These are phyloP conservation scores for Aricia artaxerxes DNA, from an alignment of 2,888 invertebrate genomes.

Conservation along the genomic window DNA sequence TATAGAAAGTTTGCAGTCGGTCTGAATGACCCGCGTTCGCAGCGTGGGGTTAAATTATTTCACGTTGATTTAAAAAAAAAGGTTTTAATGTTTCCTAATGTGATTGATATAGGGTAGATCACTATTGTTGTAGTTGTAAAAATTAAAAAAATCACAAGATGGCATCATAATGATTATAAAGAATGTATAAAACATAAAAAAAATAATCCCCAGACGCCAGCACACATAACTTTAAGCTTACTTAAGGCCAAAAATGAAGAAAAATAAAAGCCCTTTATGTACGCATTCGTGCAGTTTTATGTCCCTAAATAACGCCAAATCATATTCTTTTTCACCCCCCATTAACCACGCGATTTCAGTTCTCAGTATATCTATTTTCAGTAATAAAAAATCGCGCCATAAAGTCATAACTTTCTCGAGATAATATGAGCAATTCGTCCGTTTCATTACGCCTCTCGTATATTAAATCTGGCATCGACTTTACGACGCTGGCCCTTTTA, in stretches of 20 bases:
- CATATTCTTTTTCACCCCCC: conserved; percentile 1
- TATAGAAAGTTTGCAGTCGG: conserved; percentile 61
- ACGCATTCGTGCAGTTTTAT: not conserved
- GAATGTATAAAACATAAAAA: not conserved
- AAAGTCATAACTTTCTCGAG: conserved; percentile 30
- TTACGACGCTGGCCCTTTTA: conserved; percentile 65
- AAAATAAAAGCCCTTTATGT: not conserved
- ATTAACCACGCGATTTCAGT: conserved; percentile 11
- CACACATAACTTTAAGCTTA: not conserved
- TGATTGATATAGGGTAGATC: no score
- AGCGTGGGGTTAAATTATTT: conserved; percentile 49
- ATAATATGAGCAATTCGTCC: conserved; percentile 40
- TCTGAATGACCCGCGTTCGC: conserved; percentile 54
- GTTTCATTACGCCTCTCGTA: conserved; percentile 62
- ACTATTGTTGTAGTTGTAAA: no score
- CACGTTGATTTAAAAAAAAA: not conserved
- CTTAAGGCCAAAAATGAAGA: not conserved
- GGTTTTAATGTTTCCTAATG: not conserved
- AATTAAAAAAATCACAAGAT: no score
- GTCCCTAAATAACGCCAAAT: not conserved
- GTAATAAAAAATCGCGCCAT: conserved; percentile 10
- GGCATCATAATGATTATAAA: not conserved
- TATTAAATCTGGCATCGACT: conserved; percentile 68
- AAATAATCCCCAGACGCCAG: not conserved
- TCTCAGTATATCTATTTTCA: conserved; percentile 3